phyloP scores from a whole-genome alignment of 2,113 vertebrate species.

The Rhipidura dahli region DNA sequence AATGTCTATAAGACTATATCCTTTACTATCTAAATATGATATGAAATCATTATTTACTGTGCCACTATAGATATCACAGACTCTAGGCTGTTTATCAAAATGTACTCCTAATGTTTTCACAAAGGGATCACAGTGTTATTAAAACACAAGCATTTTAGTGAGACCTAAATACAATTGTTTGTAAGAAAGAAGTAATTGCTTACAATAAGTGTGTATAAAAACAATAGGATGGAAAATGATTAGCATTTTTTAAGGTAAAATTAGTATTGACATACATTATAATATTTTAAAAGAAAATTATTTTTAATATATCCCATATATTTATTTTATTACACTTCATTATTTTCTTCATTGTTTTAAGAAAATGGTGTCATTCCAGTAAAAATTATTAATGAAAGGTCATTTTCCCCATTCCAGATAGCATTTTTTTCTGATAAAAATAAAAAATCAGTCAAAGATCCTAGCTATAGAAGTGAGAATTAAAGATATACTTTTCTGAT shows the following conservation, averaged over 20 bases:
- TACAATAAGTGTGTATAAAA: background rate
- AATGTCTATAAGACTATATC: background rate
- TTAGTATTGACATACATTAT: slow-evolving; percentile 13
- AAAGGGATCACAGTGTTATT: background rate
- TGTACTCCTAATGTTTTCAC: slow-evolving; percentile 3
- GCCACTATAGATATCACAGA: background rate
- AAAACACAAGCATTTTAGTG: slow-evolving; percentile 21
- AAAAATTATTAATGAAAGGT: background rate
- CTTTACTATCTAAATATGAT: background rate
- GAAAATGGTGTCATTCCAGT: background rate
- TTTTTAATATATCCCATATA: slow-evolving; percentile 17
- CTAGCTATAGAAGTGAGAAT: background rate
- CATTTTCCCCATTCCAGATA: background rate
- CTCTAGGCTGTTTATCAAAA: background rate
- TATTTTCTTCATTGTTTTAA: slow-evolving; percentile 44
- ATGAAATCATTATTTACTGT: background rate
- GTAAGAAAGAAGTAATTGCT: background rate
- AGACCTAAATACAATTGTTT: background rate
- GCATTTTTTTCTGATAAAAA: background rate
- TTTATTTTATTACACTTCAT: background rate
- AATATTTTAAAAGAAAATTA: slow-evolving; percentile 27
- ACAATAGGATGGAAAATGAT: background rate
- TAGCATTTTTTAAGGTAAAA: slow-evolving; percentile 29
- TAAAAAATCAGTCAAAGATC: background rate
- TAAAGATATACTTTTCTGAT: background rate